Base-by-base conservation (phyloP, 2,888 invertebrate genomes). In the Pachydiplax longipennis region DNA sequence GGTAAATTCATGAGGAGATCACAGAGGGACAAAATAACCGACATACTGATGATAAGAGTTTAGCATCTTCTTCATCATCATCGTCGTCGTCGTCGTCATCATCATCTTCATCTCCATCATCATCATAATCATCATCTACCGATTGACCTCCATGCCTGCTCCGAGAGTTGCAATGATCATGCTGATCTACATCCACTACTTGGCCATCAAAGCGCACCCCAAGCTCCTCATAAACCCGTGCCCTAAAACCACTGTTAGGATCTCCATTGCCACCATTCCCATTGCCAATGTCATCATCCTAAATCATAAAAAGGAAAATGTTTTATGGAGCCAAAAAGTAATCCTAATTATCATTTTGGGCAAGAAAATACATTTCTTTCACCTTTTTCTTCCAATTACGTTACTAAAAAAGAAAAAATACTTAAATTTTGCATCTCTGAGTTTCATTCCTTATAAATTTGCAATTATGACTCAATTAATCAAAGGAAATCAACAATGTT, bases 11-110 rank as follows among this genome's bases (percentile, higher is more conserved):
- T 65, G 87, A 87, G n/a, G 87, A 22, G 53, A 65, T 37, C 22
- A 87, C n/a, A 87, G 87, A 87, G 61, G 87, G 87, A 37, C 87
- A 87, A 37, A 87, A 87, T 65, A 87, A 87, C 37, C 87, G 87
- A 87, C 87, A 87, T 87, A 87, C 87, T 61, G 87, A 87, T 65
- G 87, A 87, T 37, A 87, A 61, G n/a, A 87, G 87, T 87, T 87
- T 87, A 61, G 87, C 87, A 37, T 87, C 87, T 22, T 87, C 87
- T 37, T 87, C 87, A 12, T 87, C 87, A 65, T 87, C 87, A 3
- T 87, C 87, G 13, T 87, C 87, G 1, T 87, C 87, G 4, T 87
- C 87, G 4, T 87, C 87, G 6, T 18, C 87, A 82, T 82, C 82
- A 3, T n/a, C 82, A 48, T 82, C 82, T 35, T 61, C 83, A 31